Evolutionary conservation across 1,140 invertebrate species (phyloP), one percentile per base, ranked within the genome.

Genomic region (Drosophila lini): DNA sequence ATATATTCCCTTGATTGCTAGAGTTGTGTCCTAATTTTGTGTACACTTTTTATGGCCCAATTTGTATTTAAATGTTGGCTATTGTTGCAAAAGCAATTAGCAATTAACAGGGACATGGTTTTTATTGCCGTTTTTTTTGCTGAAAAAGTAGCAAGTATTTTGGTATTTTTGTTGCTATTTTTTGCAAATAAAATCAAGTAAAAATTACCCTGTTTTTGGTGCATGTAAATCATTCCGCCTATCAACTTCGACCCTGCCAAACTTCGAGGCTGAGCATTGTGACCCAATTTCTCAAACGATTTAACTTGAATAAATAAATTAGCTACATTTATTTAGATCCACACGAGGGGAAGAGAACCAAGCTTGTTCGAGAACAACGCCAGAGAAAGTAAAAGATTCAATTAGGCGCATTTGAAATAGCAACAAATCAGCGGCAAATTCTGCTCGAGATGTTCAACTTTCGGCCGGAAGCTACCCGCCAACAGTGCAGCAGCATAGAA

Each of bases 261-360:
- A 69, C 31, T 41, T 45, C n/a, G 11, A 42, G 13, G 19, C 58
- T 22, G 4, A 9, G 31, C 47, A 60, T 52, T 68, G 61, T 69
- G 59, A 78, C 53, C 59, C 75, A 79, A 79, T 79, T 80, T 82
- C 50, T 59, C 45, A 71, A 68, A 60, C 65, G 59, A 79, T 82
- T 80, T 76, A 63, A 69, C 47, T 61, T 79, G 45, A 81, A 78
- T 63, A 76, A 75, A 79, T 59, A 76, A 85, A 82, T 88, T 73
- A 70, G 67, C 38, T 61, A 63, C 67, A 73, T 55, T 74, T 74
- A 62, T 68, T 74, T 42, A 45, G 38, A 53, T 25, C 34, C 52
- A 25, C 10, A 15, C 38, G 15, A 25, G 8, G 41, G 19, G 9
- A 4, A 7, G n/a, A 34, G 22, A 28, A 8, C 3, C 9, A 16